These are phyloP conservation scores for Hipparchia semele DNA, from an alignment of 2,888 invertebrate species.

Conservation along the genomic window DNA sequence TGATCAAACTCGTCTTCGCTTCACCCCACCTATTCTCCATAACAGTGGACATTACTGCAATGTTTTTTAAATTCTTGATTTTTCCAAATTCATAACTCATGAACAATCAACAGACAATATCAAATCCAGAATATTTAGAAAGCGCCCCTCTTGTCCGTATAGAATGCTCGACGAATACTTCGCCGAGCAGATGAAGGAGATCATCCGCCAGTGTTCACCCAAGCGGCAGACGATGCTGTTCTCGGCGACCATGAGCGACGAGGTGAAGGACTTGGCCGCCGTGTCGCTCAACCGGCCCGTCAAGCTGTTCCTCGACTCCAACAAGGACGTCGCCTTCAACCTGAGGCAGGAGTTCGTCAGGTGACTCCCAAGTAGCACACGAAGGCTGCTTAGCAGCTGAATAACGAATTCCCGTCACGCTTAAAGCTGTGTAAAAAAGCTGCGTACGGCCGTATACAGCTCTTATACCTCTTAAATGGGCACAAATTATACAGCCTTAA, in stretches of 20 bases:
- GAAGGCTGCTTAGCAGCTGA: too few species aligned
- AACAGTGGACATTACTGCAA: too few species aligned
- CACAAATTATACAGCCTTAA: too few species aligned
- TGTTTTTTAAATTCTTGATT: too few species aligned
- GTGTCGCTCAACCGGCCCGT: constrained; percentile 97
- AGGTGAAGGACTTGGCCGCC: constrained; percentile 96
- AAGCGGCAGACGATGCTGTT: constrained; percentile 98
- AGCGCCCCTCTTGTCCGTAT: constrained; percentile 30
- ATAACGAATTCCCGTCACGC: too few species aligned
- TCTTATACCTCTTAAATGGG: too few species aligned
- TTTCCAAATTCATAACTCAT: too few species aligned
- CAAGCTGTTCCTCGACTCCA: constrained; percentile 97
- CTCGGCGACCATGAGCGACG: constrained; percentile 99
- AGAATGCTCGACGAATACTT: constrained; percentile 99
- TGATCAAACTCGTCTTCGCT: too few species aligned
- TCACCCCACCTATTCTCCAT: too few species aligned
- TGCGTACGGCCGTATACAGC: too few species aligned
- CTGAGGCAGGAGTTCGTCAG: constrained; percentile 97
- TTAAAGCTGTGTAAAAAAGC: too few species aligned
- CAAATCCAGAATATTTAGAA: background rate
- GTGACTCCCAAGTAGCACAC: constrained; percentile 56
- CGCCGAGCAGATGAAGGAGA: constrained; percentile 99
- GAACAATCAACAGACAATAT: too few species aligned
- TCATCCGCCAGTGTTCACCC: constrained; percentile 95
- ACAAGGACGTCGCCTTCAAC: constrained; percentile 97